These are phyloP conservation scores for Oxystoma pomonae DNA, from an alignment of 2,888 invertebrate genomes.

Conservation along the genomic window DNA sequence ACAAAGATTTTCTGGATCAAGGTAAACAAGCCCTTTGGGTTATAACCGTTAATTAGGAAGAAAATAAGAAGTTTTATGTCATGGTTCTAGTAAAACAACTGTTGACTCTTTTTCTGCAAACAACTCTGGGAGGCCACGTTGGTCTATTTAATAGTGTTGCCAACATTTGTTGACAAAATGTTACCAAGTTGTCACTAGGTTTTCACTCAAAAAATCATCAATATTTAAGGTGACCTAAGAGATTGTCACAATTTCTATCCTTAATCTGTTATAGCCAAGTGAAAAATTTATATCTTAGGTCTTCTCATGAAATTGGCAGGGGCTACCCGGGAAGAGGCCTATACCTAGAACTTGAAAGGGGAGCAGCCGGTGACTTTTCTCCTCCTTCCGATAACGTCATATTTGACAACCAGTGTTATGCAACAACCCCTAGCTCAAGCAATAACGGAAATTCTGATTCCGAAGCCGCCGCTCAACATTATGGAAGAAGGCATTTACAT, in stretches of 20 bases:
- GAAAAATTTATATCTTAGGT: conserved; percentile 50
- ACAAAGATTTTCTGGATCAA: conserved; percentile 57
- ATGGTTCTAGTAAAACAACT: too few species aligned
- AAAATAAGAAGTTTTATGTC: too few species aligned
- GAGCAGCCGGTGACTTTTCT: conserved; percentile 59
- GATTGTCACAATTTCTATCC: background rate
- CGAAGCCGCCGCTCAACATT: conserved; percentile 64
- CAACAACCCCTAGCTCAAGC: conserved; percentile 90
- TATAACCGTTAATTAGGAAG: too few species aligned
- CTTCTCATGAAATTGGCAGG: conserved; percentile 68
- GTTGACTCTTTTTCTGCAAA: too few species aligned
- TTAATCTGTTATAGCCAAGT: too few species aligned
- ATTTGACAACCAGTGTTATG: conserved; percentile 94
- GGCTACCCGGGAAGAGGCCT: conserved; percentile 69
- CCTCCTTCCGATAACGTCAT: conserved; percentile 91
- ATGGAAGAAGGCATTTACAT: conserved; percentile 59
- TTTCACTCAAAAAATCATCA: too few species aligned
- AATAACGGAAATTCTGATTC: conserved; percentile 90
- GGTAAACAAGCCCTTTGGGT: too few species aligned
- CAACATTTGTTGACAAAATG: too few species aligned
- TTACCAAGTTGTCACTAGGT: too few species aligned
- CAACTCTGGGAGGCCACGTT: too few species aligned
- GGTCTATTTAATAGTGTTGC: too few species aligned
- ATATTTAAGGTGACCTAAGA: too few species aligned
- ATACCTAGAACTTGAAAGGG: conserved; percentile 76